Base-by-base conservation (phyloP, 2,797 vertebrate species). In the Malurus splendens region DNA sequence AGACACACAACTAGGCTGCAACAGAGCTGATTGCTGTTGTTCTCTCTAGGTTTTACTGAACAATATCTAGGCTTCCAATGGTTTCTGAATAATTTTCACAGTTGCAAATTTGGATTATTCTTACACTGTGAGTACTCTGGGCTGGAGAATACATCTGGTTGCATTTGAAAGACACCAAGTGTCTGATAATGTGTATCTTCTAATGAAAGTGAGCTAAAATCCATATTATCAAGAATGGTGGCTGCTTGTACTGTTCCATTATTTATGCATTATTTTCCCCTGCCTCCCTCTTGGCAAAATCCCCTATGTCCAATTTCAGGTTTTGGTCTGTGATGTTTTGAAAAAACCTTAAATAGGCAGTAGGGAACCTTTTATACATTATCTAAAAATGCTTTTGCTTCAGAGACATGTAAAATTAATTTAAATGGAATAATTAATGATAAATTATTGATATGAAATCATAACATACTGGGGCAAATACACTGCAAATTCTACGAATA, bases 1-100 rank as follows among this genome's bases (percentile, higher is more conserved):
- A 98, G 98, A 98, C 98, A 97, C 96, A 97, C 89, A 98, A 97
- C 96, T 83, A 95, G 97, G 94, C 96, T 96, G 92, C 96, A 94
- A 96, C 59, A 82, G 94, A 94, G 96, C 94, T 93, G 82, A 89
- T 90, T 88, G 90, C 91, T 95, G 90, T 55, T 94, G 89, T 90
- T 88, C 86, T 97, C 90, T 87, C 80, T 62, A 56, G 61, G 61
- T 76, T 85, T 95, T 75, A 71, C 66, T 55, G 54, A 74, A 77
- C 73, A 82, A 33, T 52, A 74, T 52, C 44, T 9, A 38, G 64
- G 79, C 60, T 91, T 84, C 81, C 3, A 14, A 51, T 81, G 73
- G 65, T 74, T 90, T 89, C 30, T 12, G 36, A 64, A 59, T 70
- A 9, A 82, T 80, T 93, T 86, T 81, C 74, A 82, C 55, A 68